Conservation (phyloP, 2,888 invertebrate genomes). For the Atrina japonica region DNA sequence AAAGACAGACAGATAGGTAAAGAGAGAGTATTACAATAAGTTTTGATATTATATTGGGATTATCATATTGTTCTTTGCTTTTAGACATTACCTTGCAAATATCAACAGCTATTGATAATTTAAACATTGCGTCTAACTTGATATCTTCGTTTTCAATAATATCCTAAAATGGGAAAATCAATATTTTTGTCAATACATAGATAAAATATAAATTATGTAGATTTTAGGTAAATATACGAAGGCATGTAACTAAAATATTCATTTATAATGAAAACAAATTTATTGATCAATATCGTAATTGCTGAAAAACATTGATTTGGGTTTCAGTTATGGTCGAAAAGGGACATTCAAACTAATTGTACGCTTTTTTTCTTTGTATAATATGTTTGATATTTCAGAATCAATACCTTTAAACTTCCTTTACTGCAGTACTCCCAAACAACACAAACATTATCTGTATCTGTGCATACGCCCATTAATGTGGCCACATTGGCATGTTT, state of each 20-base stretch:
- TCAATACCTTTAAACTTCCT: conserved; percentile 69
- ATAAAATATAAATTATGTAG: too few species aligned
- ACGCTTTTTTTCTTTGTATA: background rate
- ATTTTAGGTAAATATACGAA: too few species aligned
- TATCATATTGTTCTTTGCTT: background rate
- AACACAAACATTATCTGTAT: conserved; percentile 63
- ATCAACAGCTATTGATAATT: conserved; percentile 73
- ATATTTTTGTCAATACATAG: too few species aligned
- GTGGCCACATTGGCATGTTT: conserved; percentile 71
- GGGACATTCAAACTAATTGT: background rate
- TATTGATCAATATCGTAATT: too few species aligned
- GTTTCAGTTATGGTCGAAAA: too few species aligned
- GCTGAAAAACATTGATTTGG: too few species aligned
- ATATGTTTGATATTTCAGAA: background rate
- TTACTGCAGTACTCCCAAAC: conserved; percentile 76
- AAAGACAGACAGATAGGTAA: too few species aligned
- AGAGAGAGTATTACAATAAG: too few species aligned
- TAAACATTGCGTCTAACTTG: conserved; percentile 74
- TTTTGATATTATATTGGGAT: background rate
- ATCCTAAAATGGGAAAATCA: conserved; percentile 57
- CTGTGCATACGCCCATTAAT: conserved; percentile 73
- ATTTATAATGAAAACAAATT: too few species aligned
- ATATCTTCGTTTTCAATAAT: conserved; percentile 69
- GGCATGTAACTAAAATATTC: too few species aligned
- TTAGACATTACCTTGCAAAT: conserved; percentile 65